Evolutionary conservation across 2,797 vertebrate genomes (phyloP), one percentile per base, ranked within the genome.

Genomic region (Karalla daura): DNA sequence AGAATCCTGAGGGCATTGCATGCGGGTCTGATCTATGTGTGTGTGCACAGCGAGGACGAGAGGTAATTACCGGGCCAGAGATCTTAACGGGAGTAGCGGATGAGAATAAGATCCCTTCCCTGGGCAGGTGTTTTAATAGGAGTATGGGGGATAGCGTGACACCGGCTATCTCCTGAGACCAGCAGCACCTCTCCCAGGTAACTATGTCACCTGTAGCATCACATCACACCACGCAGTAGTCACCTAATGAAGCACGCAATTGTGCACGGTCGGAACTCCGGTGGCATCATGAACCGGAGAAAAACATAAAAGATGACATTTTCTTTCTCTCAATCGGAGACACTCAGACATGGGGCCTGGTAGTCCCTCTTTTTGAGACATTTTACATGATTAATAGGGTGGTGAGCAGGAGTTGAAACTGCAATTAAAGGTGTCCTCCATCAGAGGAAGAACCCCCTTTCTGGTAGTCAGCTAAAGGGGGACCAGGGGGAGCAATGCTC

Each of bases 141-240:
- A 78, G 89, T 30, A 72, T 30, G 30, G 91, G 91, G 92, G 79
- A 89, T 93, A 83, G 92, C 90, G 89, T 94, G 93, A 85, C 69
- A 85, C 39, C 15, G 60, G 50, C 65, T 67, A 32, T 81, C 92
- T 83, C 85, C 28, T 18, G 82, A 81, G 85, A 81, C 54, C 23
- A 15, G 36, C 73, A 43, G 53, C 74, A 53, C 41, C 63, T 85
- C 87, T 84, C 86, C 68, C 71, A 78, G 86, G 87, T 86, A 87
- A 85, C 80, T 54, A 58, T 78, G 64, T 83, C 78, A 88, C 84
- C 84, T 78, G 74, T 52, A 66, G 73, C 74, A 49, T 73, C 50
- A 64, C 53, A 66, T 64, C 71, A 50, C 23, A 53, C 37, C 3
- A 41, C 37, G 21, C 64, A 35, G 64, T 51, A 58, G 74, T 84